Evolutionary conservation across 1,140 invertebrate species (phyloP).

Genomic region (Octopus sinensis): DNA sequence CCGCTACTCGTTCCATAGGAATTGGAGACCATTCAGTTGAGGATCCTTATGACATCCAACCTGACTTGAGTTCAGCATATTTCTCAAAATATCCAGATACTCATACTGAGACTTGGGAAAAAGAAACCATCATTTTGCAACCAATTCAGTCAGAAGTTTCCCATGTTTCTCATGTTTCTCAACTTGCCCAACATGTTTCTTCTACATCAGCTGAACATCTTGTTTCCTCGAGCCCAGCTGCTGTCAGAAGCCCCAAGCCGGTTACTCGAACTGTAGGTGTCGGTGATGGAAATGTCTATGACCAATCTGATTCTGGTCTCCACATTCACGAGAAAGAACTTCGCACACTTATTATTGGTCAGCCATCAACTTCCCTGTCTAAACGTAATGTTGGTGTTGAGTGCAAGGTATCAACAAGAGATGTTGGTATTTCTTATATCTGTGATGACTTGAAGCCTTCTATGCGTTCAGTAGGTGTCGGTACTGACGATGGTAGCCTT

Average conservation of each 20-base stretch:
- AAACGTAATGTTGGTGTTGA: constrained; percentile 68
- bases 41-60: constrained; percentile 45
- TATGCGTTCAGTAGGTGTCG: constrained; percentile 46
- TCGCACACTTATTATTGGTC: constrained; percentile 52
- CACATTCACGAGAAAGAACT: constrained; percentile 56
- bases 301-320: constrained; percentile 34
- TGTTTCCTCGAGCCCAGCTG: background rate
- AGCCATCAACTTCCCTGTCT: constrained; percentile 33
- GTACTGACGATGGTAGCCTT: constrained; percentile 46
- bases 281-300: constrained; percentile 54
- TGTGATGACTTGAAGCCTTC: constrained; percentile 49
- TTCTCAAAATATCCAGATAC: constrained; percentile 30
- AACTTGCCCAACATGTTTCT: constrained; percentile 9
- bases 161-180: background rate
- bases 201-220: constrained; percentile 31
- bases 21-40: constrained; percentile 49
- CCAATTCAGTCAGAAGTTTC: background rate
- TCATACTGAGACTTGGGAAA: constrained; percentile 23
- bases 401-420: constrained; percentile 66
- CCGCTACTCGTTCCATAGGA: constrained; percentile 40
- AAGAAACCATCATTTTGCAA: constrained; percentile 35
- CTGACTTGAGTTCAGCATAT: constrained; percentile 37
- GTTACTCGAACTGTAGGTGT: constrained; percentile 50
- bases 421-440: constrained; percentile 51
- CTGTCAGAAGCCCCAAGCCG: constrained; percentile 33